Conservation (phyloP, 2,888 invertebrate genomes). For the Dasysyrphus albostriatus region DNA sequence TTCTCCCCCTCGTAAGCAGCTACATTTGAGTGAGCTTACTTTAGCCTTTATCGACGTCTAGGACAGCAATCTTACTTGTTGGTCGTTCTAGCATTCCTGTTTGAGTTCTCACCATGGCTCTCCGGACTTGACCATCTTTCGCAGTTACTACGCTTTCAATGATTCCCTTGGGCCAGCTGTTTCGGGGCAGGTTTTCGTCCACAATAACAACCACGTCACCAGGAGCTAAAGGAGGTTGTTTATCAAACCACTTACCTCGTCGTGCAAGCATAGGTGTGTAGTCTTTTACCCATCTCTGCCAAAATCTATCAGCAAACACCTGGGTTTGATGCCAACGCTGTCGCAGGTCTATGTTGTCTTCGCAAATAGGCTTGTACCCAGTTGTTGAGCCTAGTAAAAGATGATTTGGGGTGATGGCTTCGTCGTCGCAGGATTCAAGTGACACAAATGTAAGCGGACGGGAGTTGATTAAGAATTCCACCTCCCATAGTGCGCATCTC, state of each 20-base stretch:
- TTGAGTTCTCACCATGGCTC: too few species aligned
- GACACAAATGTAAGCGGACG: constrained; percentile 69
- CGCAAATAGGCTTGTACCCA: constrained; percentile 59
- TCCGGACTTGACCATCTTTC: too few species aligned
- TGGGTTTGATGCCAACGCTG: constrained; percentile 67
- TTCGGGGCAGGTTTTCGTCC: too few species aligned
- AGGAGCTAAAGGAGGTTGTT: too few species aligned
- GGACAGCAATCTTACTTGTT: too few species aligned
- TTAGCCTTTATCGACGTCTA: too few species aligned
- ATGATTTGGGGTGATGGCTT: constrained; percentile 74
- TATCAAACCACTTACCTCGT: constrained; percentile 16
- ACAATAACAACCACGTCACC: too few species aligned
- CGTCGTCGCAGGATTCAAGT: constrained; percentile 60
- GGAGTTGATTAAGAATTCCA: constrained; percentile 67
- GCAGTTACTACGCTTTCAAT: too few species aligned
- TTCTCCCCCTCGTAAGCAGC: too few species aligned
- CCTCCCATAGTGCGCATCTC: constrained; percentile 58
- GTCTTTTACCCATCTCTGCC: constrained; percentile 43
- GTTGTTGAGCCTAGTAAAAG: constrained; percentile 66
- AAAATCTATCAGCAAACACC: constrained; percentile 68
- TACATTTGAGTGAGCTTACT: too few species aligned
- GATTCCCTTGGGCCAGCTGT: too few species aligned
- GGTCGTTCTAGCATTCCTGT: neutral
- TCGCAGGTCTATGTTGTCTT: constrained; percentile 44
- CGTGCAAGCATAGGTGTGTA: constrained; percentile 19